Base-by-base conservation (phyloP, 2,113 vertebrate species). In the Siniperca chuatsi region DNA sequence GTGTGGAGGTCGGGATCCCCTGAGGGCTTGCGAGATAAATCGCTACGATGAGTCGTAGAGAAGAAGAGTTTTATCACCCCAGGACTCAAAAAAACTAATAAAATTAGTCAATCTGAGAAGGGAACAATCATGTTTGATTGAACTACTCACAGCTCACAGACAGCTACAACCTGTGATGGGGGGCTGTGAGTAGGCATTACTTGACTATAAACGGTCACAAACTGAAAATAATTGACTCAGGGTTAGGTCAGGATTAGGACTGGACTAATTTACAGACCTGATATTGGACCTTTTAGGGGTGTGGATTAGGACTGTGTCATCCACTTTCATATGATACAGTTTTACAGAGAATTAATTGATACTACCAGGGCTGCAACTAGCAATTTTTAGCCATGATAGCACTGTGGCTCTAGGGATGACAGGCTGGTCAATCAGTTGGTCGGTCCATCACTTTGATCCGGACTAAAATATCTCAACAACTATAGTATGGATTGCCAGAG, bases 21-120 rank as follows among this genome's bases (percentile, higher is more conserved):
- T 23, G 44, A 58, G 48, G 86, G 18, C 29, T 18, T 11, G 20
- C 4, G 35, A 81, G 73, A 55, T 79, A 20, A 37, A 76, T 78
- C 33, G 81, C 29, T 29, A 29, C 29, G 71, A 81, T 29, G 10
- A 46, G 46, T 37, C 0, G 9, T 61, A 80, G 33, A 48, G 5
- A 46, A 58, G 21, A 70, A 50, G 29, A 11, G 37, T 60, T 84
- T 75, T 44, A 55, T 13, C 35, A 55, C 8, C 29, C 62, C 57
- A n/a, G 40, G 54, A 62, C 25, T 44, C 6, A n/a, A 50, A 61
- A 70, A 55, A 70, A 55, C 13, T 0, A 62, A 52, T 61, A 37
- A 48, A 58, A 58, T n/a, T 10, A 57, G 9, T 46, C 16, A 54
- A 21, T 80, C 23, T 64, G 8, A 40, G 55, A 61, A 3, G 21